Conservation (phyloP, 2,113 vertebrate genomes). For the Galeopterus variegatus region DNA sequence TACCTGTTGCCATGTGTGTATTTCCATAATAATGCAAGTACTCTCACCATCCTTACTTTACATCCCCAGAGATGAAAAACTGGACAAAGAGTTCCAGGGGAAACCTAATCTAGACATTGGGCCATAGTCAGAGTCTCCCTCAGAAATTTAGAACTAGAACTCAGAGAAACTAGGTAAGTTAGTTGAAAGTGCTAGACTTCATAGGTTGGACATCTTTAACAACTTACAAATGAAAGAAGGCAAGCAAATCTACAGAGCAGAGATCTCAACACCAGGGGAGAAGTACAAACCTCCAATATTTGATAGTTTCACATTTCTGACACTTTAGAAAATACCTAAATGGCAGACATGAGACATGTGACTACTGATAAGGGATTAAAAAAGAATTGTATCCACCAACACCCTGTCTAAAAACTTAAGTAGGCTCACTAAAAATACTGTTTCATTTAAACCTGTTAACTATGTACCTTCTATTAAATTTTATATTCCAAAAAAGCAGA, state of each 20-base stretch:
- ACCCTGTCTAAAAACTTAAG: conserved; percentile 3
- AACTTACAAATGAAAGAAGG: not conserved
- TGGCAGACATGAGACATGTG: not conserved
- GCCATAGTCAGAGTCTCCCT: not conserved
- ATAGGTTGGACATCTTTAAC: not conserved
- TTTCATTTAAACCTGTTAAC: not conserved
- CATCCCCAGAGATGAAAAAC: not conserved
- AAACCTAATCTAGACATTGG: not conserved
- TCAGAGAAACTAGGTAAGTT: conserved; percentile 25
- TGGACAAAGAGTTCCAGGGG: not conserved
- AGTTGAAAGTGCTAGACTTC: conserved; percentile 1
- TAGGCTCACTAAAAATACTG: conserved; percentile 22
- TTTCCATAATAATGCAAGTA: not conserved
- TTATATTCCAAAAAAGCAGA: not conserved
- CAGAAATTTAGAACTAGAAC: conserved; percentile 21
- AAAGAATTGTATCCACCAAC: not conserved
- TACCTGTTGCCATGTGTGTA: not conserved
- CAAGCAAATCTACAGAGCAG: conserved; percentile 3
- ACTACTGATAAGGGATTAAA: not conserved
- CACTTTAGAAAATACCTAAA: not conserved
- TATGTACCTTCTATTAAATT: not conserved
- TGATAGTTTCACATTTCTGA: not conserved
- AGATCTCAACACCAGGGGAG: conserved; percentile 3
- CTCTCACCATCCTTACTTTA: not conserved
- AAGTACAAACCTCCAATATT: not conserved